phyloP scores from a whole-genome alignment of 2,113 vertebrate genomes.

The Bos indicus region DNA sequence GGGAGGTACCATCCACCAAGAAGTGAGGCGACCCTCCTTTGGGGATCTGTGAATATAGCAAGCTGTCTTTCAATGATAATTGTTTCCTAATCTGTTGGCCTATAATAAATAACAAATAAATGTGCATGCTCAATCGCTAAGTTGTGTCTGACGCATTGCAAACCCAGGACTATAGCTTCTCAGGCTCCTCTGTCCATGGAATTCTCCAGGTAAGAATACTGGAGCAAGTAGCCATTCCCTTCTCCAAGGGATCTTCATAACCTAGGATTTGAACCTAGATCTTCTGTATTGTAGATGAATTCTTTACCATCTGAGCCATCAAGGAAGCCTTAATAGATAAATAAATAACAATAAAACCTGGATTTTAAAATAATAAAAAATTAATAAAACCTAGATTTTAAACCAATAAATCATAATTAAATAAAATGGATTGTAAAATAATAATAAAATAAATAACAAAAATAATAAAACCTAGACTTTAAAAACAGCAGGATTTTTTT shows the following conservation, averaged over 20 bases:
- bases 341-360: background rate
- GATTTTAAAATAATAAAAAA: background rate
- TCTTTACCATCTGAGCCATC: background rate
- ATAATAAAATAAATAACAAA: background rate
- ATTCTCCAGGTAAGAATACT: background rate
- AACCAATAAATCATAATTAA: background rate
- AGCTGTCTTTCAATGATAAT: background rate
- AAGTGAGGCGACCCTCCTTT: rapidly evolving
- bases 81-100: background rate
- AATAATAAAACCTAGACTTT: background rate
- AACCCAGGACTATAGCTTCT: background rate
- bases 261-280: background rate
- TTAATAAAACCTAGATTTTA: background rate
- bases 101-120: background rate
- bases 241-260: background rate
- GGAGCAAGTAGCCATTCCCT: background rate
- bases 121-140: background rate
- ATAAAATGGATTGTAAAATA: background rate
- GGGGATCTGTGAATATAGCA: background rate
- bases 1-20: background rate
- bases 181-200: background rate
- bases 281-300: background rate
- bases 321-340: background rate
- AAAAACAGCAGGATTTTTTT: background rate
- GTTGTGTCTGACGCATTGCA: background rate